phyloP scores from a whole-genome alignment of 1,140 invertebrate genomes.

The Asbolus verrucosus region DNA sequence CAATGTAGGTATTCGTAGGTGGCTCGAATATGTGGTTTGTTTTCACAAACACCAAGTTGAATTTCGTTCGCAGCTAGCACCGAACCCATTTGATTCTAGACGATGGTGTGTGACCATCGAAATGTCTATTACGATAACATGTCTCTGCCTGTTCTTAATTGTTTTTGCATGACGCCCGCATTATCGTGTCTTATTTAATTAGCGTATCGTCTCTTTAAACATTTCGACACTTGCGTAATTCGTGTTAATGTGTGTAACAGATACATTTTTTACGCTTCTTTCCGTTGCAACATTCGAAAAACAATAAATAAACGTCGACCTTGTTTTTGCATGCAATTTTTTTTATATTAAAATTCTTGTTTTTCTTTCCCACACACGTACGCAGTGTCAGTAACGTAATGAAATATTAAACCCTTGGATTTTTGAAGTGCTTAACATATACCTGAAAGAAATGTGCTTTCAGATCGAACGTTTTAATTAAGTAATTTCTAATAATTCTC shows the following conservation, averaged over 20 bases:
- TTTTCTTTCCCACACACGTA: slow-evolving; percentile 2
- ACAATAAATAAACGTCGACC: neutral
- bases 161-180: slow-evolving; percentile 16
- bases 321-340: slow-evolving; percentile 1
- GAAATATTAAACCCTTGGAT: no score
- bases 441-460: no score
- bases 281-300: slow-evolving; percentile 22
- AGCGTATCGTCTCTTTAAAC: slow-evolving; percentile 27
- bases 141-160: slow-evolving; percentile 21
- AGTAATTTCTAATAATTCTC: no score
- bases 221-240: slow-evolving; percentile 40
- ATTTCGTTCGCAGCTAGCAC: slow-evolving; percentile 8
- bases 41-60: slow-evolving; percentile 45
- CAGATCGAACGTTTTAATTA: no score
- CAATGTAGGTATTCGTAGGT: slow-evolving; percentile 56
- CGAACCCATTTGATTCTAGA: neutral
- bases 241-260: slow-evolving; percentile 15
- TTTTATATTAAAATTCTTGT: neutral
- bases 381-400: slow-evolving; percentile 12
- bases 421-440: no score
- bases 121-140: slow-evolving; percentile 15
- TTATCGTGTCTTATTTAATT: slow-evolving; percentile 13
- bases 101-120: slow-evolving; percentile 1
- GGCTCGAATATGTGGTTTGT: slow-evolving; percentile 51
- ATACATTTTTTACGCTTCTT: slow-evolving; percentile 26